Percentiles rank a stretch among this genome's conserved stretches.
Conservation (phyloP, 2,113 vertebrate species). For the Apodemus speciosus region DNA sequence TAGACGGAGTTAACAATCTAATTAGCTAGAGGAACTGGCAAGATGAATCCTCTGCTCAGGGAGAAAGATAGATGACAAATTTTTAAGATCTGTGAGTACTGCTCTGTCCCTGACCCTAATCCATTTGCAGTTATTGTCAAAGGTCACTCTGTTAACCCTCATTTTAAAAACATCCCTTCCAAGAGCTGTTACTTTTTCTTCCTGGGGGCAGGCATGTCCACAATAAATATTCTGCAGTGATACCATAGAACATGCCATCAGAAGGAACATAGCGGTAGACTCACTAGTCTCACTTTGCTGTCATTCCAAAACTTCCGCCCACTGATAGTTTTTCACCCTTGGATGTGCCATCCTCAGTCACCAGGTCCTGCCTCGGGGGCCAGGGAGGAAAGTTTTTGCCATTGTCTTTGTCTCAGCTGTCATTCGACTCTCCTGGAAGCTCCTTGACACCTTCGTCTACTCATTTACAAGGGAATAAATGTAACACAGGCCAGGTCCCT, state of each 20-base stretch:
- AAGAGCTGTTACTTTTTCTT: slow-evolving; percentile 62
- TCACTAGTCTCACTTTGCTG: not conserved
- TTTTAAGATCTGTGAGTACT: slow-evolving; percentile 59
- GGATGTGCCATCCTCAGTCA: not conserved
- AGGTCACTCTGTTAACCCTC: slow-evolving; percentile 58
- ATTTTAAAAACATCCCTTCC: slow-evolving; percentile 21
- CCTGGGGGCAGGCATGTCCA: slow-evolving; percentile 43
- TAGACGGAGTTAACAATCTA: slow-evolving; percentile 79
- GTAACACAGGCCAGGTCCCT: not conserved
- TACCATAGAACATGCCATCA: not conserved
- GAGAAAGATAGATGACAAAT: slow-evolving; percentile 68
- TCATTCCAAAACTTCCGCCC: not conserved
- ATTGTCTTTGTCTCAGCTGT: not conserved
- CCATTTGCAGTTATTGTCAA: slow-evolving; percentile 71
- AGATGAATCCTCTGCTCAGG: slow-evolving; percentile 64
- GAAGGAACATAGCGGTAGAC: slow-evolving; percentile 18
- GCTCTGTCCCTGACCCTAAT: slow-evolving; percentile 63
- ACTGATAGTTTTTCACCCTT: not conserved
- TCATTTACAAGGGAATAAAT: slow-evolving; percentile 21
- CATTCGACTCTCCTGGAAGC: slow-evolving; percentile 6
- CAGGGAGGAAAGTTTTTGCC: not conserved
- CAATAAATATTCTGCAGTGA: slow-evolving; percentile 59
- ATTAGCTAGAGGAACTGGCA: slow-evolving; percentile 74
- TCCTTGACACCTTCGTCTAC: slow-evolving; percentile 1
- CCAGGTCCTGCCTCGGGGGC: not conserved